A percentile compares a stretch with the other conserved stretches of the same genome.
Evolutionary conservation across 2,797 vertebrate genomes (phyloP).

Genomic region (Manis javanica): DNA sequence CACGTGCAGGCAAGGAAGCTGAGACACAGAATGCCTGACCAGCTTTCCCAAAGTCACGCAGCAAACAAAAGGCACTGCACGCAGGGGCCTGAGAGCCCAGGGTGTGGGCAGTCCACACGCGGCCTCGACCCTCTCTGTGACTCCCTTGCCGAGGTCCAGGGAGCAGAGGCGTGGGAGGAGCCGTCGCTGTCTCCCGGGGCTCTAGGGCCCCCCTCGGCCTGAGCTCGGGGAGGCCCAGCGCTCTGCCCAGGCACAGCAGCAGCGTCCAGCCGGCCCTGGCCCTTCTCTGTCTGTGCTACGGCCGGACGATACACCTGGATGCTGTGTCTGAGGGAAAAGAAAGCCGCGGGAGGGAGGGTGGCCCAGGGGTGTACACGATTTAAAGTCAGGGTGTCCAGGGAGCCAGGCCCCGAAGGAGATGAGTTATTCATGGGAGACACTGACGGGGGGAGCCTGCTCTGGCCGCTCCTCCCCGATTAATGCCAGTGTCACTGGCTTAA

Average conservation of each 20-base stretch:
- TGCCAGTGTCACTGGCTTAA: fast-evolving
- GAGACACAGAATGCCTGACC: not conserved
- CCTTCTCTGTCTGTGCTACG: not conserved
- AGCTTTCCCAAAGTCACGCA: fast-evolving
- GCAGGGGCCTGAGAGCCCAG: not conserved
- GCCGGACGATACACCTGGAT: fast-evolving
- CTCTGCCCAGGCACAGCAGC: not conserved
- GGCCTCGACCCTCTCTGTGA: not conserved
- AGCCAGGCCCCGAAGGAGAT: not conserved
- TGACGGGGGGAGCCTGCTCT: fast-evolving
- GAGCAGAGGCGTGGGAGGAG: not conserved
- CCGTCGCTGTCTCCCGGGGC: fast-evolving
- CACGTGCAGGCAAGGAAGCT: fast-evolving
- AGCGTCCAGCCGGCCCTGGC: fast-evolving
- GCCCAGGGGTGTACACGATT: fast-evolving
- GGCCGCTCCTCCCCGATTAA: fast-evolving
- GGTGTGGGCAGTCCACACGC: fast-evolving
- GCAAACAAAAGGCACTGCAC: fast-evolving
- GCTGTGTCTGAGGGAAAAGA: fast-evolving
- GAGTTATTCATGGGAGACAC: fast-evolving
- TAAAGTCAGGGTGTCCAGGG: not conserved
- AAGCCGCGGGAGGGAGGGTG: not conserved
- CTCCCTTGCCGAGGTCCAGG: no score
- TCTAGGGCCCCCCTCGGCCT: fast-evolving
- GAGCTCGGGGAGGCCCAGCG: not conserved